Percentiles rank a stretch among this genome's conserved stretches.
Conservation (phyloP, 1,140 invertebrate genomes). For the Rhopalosiphum maidis region DNA sequence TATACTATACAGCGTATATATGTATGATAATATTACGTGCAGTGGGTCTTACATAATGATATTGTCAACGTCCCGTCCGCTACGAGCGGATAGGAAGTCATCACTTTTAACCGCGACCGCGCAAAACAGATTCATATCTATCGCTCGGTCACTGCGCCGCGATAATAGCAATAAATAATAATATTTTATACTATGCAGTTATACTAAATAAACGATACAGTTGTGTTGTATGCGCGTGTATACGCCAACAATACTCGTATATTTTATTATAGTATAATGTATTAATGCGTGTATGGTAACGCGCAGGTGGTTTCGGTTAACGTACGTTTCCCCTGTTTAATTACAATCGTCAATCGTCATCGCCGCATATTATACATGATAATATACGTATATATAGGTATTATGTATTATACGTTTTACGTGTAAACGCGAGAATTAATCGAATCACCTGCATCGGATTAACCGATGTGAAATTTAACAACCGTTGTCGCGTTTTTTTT, state of each 20-base stretch:
- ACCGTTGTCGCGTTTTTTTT: conserved; percentile 18
- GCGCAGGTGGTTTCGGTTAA: conserved; percentile 21
- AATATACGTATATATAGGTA: neutral
- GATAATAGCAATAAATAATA: neutral
- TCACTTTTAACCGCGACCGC: conserved; percentile 39
- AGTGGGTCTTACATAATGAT: neutral
- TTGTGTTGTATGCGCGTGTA: neutral
- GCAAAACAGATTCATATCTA: conserved; percentile 40
- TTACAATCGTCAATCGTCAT: neutral
- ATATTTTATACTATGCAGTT: neutral
- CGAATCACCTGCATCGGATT: conserved; percentile 46
- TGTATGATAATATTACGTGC: neutral
- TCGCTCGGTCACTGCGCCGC: no score
- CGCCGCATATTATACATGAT: neutral
- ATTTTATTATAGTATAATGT: neutral
- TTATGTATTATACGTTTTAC: neutral
- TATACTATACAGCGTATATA: no score
- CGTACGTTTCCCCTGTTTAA: neutral
- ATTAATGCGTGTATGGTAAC: neutral
- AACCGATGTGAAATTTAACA: conserved; percentile 12
- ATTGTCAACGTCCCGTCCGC: conserved; percentile 27
- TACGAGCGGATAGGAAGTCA: conserved; percentile 29
- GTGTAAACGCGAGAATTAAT: conserved; percentile 32
- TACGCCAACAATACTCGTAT: neutral
- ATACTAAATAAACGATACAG: neutral